Base-by-base conservation (phyloP, 2,888 invertebrate genomes). In the Leptinotarsa tumamoca region DNA sequence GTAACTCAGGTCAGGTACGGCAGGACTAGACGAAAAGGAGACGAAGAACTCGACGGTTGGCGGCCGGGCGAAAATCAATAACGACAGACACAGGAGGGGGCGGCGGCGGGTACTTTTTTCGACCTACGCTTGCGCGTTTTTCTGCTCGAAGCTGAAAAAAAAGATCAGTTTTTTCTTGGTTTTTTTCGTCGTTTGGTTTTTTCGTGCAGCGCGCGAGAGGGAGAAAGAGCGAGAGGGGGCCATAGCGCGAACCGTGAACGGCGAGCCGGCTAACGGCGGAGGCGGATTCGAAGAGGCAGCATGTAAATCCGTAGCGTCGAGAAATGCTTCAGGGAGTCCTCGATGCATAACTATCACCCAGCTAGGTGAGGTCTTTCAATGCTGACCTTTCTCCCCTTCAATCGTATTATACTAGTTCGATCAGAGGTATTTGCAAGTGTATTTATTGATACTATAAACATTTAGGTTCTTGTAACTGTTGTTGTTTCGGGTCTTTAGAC, bases 1-100 rank as follows among this genome's bases (percentile, higher is more conserved):
- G 86, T 87, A 85, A 84, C 86, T 86, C 85, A 87, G 87, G 87
- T 87, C 87, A 87, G 87, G 87, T 78, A 80, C 75, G 77, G 73
- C 73, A 79, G 80, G 80, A 80, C 80, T 80, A 81, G 81, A 80
- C 80, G 80, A 69, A 75, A 79, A 75, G 79, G 81, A 81, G 81
- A 80, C 81, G 80, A 72, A 73, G 72, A 72, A 72, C 51, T 58
- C 75, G 66, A 49, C 67, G 68, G 71, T 72, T 68, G 71, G 70
- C 74, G 74, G 75, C 79, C 73, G 81, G 81, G 81, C 78, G 82
- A 85, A 86, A 86, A 86, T 87, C 86, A 84, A 86, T 86, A 86
- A 84, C 79, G 84, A 83, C 84, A 86, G 85, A 84, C 84, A 78
- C 84, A 80, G 82, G 82, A 75, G 75, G 81, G 79, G 81, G 78